Evolutionary conservation across 2,113 vertebrate genomes (phyloP), one percentile per base, ranked within the genome.

Genomic region (Laticauda laticaudata): DNA sequence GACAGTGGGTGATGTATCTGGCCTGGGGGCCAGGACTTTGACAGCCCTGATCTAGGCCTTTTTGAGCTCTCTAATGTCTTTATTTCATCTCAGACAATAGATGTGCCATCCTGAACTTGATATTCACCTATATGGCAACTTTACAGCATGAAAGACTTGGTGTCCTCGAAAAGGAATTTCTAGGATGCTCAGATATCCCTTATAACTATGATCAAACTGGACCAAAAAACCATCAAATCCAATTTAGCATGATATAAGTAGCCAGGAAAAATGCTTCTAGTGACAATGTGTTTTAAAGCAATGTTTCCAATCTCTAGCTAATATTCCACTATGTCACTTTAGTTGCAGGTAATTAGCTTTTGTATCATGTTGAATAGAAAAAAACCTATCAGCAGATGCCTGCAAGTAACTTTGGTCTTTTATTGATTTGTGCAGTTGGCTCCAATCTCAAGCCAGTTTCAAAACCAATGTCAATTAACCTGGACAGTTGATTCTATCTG

Each of bases 401-500:
- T 89, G 43, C 64, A 64, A 1, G 0, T 53, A n/a, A 59, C 23
- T n/a, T 89, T 92, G 88, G 75, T 90, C 39, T 1, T 88, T 2
- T 2, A 39, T 59, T 90, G 56, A 57, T 86, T 75, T 57, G 92
- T 24, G 4, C 0, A 43, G 26, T 87, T 7, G 3, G 39, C 90
- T 86, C 4, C 26, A 24, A 3, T 54, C 12, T 21, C 2, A 0
- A 4, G 0, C 23, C 15, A 92, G 2, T 26, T 24, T 21, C 54
- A 89, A 64, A 29, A n/a, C 5, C 48, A 39, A 34, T 45, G 15
- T 8, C 26, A 59, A 7, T 5, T 75, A 93, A 0, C 48, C 5
- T 69, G 91, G 92, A 39, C 55, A 90, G 18, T 91, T 69, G 69
- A 64, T 94, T 94, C n/a, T 93, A 10, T 43, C 43, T 91, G 24